Conservation (phyloP, 2,113 vertebrate species). For the Thermophis baileyi region DNA sequence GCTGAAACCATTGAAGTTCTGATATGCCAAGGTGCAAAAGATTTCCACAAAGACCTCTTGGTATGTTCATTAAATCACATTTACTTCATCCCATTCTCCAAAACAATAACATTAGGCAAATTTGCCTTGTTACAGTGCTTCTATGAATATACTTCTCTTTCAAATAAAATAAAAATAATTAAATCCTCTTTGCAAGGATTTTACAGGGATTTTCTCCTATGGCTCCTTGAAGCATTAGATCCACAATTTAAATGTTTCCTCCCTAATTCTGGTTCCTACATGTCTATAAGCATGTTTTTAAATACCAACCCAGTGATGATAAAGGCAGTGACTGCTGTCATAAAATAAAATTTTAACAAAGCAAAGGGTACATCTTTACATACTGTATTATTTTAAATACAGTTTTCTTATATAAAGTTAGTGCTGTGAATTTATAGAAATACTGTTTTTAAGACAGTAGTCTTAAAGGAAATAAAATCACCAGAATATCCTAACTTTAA, state of each 20-base stretch:
- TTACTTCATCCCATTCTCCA: constrained; percentile 42
- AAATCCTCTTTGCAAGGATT: constrained; percentile 44
- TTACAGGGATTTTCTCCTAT: constrained; percentile 49
- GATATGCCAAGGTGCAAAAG: constrained; percentile 36
- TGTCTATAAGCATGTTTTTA: constrained; percentile 42
- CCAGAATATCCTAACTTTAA: constrained; percentile 15
- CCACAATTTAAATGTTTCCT: constrained; percentile 53
- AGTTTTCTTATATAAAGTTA: constrained; percentile 1
- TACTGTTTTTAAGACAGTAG: constrained; percentile 26
- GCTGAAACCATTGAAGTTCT: too few species aligned
- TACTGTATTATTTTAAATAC: constrained; percentile 8
- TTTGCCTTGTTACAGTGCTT: constrained; percentile 30
- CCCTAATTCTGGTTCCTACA: constrained; percentile 52
- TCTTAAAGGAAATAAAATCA: constrained; percentile 30
- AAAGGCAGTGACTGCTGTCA: constrained; percentile 55
- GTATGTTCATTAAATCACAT: constrained; percentile 52
- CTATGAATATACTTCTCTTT: constrained; percentile 60
- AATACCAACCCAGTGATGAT: constrained; percentile 49
- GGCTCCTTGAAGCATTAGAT: constrained; percentile 56
- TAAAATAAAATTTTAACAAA: constrained; percentile 43
- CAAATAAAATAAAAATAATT: constrained; percentile 50
- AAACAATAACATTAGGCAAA: constrained; percentile 53
- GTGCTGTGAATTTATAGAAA: constrained; percentile 30
- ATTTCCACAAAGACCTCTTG: constrained; percentile 43
- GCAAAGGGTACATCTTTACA: constrained; percentile 14